phyloP scores from a whole-genome alignment of 2,888 invertebrate species.

The Torymus texanus region DNA sequence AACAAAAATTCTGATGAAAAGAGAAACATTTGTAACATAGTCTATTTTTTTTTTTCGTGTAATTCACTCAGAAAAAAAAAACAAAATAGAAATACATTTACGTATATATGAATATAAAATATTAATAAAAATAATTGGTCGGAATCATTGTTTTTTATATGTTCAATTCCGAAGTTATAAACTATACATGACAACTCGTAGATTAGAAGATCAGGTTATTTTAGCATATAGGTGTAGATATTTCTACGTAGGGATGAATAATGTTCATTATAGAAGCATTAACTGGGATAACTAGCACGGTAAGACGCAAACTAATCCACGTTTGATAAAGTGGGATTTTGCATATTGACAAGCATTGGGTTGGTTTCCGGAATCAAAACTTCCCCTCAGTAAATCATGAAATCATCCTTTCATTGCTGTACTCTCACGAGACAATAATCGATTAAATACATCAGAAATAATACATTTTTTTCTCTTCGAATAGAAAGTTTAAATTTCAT shows the following conservation, averaged over 20 bases:
- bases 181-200: constrained; percentile 25
- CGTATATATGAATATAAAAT: too few species aligned
- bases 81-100: too few species aligned
- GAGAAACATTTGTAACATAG: too few species aligned
- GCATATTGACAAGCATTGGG: constrained; percentile 58
- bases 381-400: constrained; percentile 50
- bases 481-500: too few species aligned
- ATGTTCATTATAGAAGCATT: constrained; percentile 68
- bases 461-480: not conserved
- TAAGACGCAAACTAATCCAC: constrained; percentile 67
- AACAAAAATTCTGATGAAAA: too few species aligned
- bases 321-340: constrained; percentile 68
- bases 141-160: not conserved
- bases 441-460: constrained; percentile 18
- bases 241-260: constrained; percentile 64
- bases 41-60: too few species aligned
- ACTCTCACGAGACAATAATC: constrained; percentile 22
- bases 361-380: constrained; percentile 49
- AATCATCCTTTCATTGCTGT: constrained; percentile 19
- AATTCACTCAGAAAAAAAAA: too few species aligned
- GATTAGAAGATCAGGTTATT: constrained; percentile 46
- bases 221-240: constrained; percentile 19
- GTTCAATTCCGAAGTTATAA: constrained; percentile 11
- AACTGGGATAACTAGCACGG: constrained; percentile 64
- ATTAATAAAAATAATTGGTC: too few species aligned